Evolutionary conservation across 2,797 vertebrate species (phyloP).

Genomic region (Helicolenus hilgendorfi): DNA sequence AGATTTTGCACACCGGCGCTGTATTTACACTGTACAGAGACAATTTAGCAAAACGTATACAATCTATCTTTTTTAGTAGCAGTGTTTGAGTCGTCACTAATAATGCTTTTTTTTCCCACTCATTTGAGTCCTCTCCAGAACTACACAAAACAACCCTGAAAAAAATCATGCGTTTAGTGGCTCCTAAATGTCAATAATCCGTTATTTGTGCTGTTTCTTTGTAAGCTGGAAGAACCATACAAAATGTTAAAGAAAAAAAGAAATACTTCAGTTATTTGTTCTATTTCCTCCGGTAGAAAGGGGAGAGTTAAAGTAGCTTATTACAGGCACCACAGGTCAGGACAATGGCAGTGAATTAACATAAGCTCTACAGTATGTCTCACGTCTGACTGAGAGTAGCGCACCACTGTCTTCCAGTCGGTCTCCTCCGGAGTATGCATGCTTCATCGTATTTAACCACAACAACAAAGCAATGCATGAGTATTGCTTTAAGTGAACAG

Average conservation of each 20-base stretch:
- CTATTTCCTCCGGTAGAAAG: slow-evolving; percentile 50
- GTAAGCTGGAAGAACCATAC: slow-evolving; percentile 69
- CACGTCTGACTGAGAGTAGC: slow-evolving; percentile 15
- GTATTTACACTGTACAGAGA: slow-evolving; percentile 89
- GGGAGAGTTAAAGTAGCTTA: slow-evolving; percentile 52
- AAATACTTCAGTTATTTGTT: slow-evolving; percentile 67
- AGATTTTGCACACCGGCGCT: slow-evolving; percentile 66
- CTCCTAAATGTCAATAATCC: slow-evolving; percentile 28
- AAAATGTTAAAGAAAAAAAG: slow-evolving; percentile 54
- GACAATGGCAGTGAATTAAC: slow-evolving; percentile 85
- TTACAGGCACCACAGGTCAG: slow-evolving; percentile 86
- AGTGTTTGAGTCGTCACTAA: slow-evolving; percentile 45
- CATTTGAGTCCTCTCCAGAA: slow-evolving; percentile 18
- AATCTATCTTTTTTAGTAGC: slow-evolving; percentile 67
- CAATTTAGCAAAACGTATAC: slow-evolving; percentile 75
- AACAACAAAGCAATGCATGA: slow-evolving; percentile 33
- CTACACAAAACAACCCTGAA: slow-evolving; percentile 45
- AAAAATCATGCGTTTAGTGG: slow-evolving; percentile 62
- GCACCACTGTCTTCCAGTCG: neutral
- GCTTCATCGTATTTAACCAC: slow-evolving; percentile 18
- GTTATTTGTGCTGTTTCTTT: slow-evolving; percentile 74
- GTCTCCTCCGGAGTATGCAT: slow-evolving; percentile 35
- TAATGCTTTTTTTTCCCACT: slow-evolving; percentile 46
- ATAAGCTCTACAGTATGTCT: slow-evolving; percentile 62
- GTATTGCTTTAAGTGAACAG: slow-evolving; percentile 75